phyloP scores from a whole-genome alignment of 37 sponge, comb jelly and placozoan species.

The Haliclona indistincta region DNA sequence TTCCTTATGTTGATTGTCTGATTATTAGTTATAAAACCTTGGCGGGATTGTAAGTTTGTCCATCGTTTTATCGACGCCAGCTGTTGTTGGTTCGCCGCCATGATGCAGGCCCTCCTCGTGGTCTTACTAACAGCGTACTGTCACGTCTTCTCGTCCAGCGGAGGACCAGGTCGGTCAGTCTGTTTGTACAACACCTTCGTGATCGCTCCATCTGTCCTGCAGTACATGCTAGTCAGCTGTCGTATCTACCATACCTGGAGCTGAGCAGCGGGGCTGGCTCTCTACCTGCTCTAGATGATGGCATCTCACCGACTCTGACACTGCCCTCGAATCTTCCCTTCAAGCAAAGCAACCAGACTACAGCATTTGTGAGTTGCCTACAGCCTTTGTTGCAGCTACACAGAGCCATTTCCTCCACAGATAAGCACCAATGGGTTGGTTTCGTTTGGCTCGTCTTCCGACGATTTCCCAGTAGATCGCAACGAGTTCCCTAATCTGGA shows the following conservation, averaged over 20 bases:
- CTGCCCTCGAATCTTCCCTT: background rate
- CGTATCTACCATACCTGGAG: background rate
- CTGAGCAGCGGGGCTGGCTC: background rate
- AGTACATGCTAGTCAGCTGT: too few species aligned
- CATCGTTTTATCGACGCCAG: too few species aligned
- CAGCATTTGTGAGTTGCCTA: background rate
- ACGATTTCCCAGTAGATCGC: background rate
- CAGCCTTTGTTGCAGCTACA: background rate
- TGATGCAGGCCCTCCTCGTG: too few species aligned
- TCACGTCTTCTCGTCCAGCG: too few species aligned
- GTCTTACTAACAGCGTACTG: too few species aligned
- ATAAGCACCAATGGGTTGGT: background rate
- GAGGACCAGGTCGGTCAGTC: too few species aligned
- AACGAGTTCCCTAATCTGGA: background rate
- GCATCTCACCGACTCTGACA: background rate
- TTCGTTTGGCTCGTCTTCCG: conserved; percentile 1
- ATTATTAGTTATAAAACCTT: too few species aligned
- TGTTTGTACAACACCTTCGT: too few species aligned
- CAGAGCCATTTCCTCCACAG: background rate
- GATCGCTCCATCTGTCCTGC: too few species aligned
- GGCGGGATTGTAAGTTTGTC: too few species aligned
- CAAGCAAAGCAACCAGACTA: background rate
- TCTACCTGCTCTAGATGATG: background rate
- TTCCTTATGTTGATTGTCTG: too few species aligned
- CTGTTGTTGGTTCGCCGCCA: too few species aligned